Evolutionary conservation across 2,113 vertebrate species (phyloP).

Genomic region (Colius striatus): DNA sequence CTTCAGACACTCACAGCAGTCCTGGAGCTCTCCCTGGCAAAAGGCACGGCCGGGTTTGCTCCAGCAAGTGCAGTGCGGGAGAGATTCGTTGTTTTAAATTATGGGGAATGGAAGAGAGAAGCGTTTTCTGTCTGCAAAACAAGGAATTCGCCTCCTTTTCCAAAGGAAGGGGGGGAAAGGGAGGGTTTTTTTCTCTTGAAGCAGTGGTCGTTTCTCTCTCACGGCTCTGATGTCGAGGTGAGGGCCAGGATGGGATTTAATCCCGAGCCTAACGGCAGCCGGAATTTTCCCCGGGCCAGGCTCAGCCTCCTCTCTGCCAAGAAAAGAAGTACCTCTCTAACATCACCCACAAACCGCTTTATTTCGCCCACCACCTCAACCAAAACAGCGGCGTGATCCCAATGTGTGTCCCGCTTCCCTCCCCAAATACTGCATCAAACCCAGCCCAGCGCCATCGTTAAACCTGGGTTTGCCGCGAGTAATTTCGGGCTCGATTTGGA

Average conservation of each 20-base stretch:
- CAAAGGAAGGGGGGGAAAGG: not conserved
- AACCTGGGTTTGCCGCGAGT: not conserved
- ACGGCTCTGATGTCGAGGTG: not conserved
- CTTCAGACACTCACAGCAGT: not conserved
- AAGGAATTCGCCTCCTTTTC: not conserved
- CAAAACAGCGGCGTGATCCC: no score
- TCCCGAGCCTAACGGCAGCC: not conserved
- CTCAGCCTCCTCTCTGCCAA: not conserved
- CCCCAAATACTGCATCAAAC: not conserved
- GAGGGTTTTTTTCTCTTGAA: not conserved
- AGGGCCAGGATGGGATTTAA: not conserved
- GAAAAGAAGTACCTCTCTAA: not conserved
- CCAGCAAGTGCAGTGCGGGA: not conserved
- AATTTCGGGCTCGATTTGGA: not conserved
- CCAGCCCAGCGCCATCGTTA: not conserved
- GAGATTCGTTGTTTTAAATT: not conserved
- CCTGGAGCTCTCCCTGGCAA: not conserved
- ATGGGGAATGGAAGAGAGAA: not conserved
- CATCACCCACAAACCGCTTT: not conserved
- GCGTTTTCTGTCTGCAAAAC: not conserved
- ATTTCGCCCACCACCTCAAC: accelerated
- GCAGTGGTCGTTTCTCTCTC: not conserved
- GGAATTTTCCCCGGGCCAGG: not conserved
- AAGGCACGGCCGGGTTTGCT: not conserved
- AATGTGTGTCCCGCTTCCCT: accelerated